Conservation (phyloP, 2,113 vertebrate species). For the Salvator merianae region DNA sequence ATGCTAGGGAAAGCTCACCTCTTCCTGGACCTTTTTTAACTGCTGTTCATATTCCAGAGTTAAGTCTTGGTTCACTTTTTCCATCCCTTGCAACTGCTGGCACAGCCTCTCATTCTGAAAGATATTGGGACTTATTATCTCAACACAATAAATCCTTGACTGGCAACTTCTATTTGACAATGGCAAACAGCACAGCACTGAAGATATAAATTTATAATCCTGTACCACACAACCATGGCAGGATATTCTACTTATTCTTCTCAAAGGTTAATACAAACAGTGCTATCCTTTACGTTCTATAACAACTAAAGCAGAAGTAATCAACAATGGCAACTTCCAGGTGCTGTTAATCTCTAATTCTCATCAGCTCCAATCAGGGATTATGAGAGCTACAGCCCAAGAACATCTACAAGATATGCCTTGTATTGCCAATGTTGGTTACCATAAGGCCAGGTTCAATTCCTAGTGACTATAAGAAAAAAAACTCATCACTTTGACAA, state of each 20-base stretch:
- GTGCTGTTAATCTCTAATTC: neutral
- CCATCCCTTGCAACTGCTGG: slow-evolving; percentile 78
- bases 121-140: slow-evolving; percentile 4
- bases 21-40: slow-evolving; percentile 84
- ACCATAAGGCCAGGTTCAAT: too few relatives aligned
- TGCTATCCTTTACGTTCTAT: neutral
- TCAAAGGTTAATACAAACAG: neutral
- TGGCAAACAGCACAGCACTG: neutral
- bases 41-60: slow-evolving; percentile 86
- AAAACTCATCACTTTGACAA: too few relatives aligned
- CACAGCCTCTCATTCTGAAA: slow-evolving; percentile 79
- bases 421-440: too few relatives aligned
- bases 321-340: neutral
- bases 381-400: too few relatives aligned
- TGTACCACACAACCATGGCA: neutral
- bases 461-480: too few relatives aligned
- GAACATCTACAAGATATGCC: too few relatives aligned
- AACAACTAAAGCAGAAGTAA: neutral
- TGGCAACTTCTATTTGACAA: neutral
- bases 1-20: slow-evolving; percentile 72
- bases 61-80: slow-evolving; percentile 79
- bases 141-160: neutral
- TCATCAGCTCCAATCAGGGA: too few relatives aligned
- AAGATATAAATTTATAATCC: neutral
- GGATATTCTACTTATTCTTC: neutral